Conservation (phyloP, 2,888 invertebrate species). For the Drosophila paranaensis region DNA sequence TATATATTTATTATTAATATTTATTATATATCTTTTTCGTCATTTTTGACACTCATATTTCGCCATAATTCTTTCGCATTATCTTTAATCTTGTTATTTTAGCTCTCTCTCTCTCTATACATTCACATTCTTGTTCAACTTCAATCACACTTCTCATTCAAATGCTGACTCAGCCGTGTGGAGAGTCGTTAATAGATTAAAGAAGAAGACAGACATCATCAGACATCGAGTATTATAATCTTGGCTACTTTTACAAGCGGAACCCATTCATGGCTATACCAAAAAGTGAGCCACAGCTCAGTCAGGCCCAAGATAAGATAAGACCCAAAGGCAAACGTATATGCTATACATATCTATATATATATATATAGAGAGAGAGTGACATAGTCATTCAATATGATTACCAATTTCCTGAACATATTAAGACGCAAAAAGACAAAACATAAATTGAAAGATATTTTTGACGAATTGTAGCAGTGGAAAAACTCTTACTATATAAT, state of each 20-base stretch:
- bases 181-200: constrained; percentile 41
- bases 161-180: constrained; percentile 32
- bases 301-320: constrained; percentile 45
- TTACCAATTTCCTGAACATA: constrained; percentile 20
- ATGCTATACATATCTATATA: background rate
- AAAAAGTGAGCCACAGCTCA: constrained; percentile 1
- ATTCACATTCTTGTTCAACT: background rate
- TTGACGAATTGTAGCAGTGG: background rate
- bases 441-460: background rate
- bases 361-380: background rate
- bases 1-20: no score
- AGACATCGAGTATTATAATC: constrained; percentile 34
- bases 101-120: background rate
- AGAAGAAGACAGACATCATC: constrained; percentile 46
- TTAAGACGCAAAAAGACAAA: background rate
- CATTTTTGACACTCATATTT: background rate
- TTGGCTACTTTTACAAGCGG: constrained; percentile 51
- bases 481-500: background rate
- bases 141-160: constrained; percentile 14
- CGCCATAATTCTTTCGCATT: background rate
- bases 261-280: constrained; percentile 49
- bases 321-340: constrained; percentile 10
- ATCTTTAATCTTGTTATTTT: background rate
- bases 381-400: constrained; percentile 15
- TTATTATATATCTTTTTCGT: background rate